Base-by-base conservation (phyloP, 2,797 vertebrate genomes). In the Muscicapa comitata region DNA sequence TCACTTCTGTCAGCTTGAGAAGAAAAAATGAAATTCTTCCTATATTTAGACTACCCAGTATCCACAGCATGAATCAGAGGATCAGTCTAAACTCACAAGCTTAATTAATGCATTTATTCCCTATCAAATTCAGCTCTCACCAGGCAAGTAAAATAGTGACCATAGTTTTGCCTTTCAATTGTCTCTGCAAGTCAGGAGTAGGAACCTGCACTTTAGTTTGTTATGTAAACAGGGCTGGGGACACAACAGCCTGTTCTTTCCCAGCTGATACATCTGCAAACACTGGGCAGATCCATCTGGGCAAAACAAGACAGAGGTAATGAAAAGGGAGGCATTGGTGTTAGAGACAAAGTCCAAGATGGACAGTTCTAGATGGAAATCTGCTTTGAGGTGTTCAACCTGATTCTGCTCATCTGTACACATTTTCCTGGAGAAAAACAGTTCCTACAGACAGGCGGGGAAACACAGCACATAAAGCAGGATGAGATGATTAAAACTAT, bases 61-160 rank as follows among this genome's bases (percentile, higher is more conserved):
- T 35, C 67, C 42, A 50, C 26, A 85, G 59, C 61, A 57, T 7
- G 24, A 85, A 86, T 57, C 38, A 17, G n/a, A 63, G 26, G 45
- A 87, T 76, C 71, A 72, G 19, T 72, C n/a, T 54, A 70, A 91
- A 79, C 67, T 71, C 42, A 47, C 13, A 2, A 45, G 28, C 29
- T 87, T 87, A 89, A 93, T 95, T 61, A 65, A 77, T 57, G 20
- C 7, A 3, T 70, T 88, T 86, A 35, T 54, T 93, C 62, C 72
- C 57, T 47, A 77, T 43, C 33, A 65, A 73, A 85, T 38, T 61
- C 55, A 57, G 1, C 24, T 79, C 57, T 67, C 58, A 20, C 17
- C 48, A 57, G 42, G n/a, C 17, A 51, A 24, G 33, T 31, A 26
- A 51, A 94, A 70, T 40, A 55, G 53, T 63, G 65, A 38, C 0